These are phyloP conservation scores for Eupsilia transversa DNA, from an alignment of 2,888 invertebrate species.

Conservation along the genomic window DNA sequence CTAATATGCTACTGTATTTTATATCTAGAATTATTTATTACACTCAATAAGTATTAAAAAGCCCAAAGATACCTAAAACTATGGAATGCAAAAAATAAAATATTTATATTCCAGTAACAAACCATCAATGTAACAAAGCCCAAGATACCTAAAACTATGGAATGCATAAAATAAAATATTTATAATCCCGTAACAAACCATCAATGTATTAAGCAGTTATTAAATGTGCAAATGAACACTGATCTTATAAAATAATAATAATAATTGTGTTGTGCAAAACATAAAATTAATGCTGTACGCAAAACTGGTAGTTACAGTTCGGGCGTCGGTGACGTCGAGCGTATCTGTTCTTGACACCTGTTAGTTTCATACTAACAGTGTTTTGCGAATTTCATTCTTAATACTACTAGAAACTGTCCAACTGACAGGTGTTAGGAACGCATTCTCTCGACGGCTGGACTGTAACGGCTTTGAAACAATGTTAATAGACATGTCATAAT, in stretches of 20 bases:
- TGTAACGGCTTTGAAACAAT: constrained; percentile 29
- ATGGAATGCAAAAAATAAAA: constrained; percentile 64
- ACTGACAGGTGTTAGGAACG: too few species aligned
- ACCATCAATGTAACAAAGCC: constrained; percentile 54
- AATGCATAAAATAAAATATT: constrained; percentile 60
- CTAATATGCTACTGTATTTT: constrained; percentile 58
- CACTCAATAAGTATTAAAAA: constrained; percentile 60
- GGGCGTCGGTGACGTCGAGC: too few species aligned
- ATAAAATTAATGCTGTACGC: constrained; percentile 25
- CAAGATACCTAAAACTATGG: constrained; percentile 60
- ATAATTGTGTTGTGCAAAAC: constrained; percentile 40
- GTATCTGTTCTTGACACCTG: too few species aligned
- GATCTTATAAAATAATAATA: constrained; percentile 9
- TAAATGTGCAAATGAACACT: constrained; percentile 32
- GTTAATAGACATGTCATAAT: constrained; percentile 9
- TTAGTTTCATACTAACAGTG: too few species aligned
- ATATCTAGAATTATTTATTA: constrained; percentile 53
- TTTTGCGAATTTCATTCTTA: too few species aligned
- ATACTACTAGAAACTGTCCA: too few species aligned
- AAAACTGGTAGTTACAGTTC: background rate
- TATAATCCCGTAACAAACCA: constrained; percentile 43
- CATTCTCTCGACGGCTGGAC: too few species aligned
- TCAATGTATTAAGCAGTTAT: constrained; percentile 31
- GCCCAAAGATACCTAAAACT: constrained; percentile 56
- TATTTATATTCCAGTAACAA: constrained; percentile 46